These are phyloP conservation scores for Pelecanus crispus DNA, from an alignment of 2,113 vertebrate genomes.

Conservation along the genomic window DNA sequence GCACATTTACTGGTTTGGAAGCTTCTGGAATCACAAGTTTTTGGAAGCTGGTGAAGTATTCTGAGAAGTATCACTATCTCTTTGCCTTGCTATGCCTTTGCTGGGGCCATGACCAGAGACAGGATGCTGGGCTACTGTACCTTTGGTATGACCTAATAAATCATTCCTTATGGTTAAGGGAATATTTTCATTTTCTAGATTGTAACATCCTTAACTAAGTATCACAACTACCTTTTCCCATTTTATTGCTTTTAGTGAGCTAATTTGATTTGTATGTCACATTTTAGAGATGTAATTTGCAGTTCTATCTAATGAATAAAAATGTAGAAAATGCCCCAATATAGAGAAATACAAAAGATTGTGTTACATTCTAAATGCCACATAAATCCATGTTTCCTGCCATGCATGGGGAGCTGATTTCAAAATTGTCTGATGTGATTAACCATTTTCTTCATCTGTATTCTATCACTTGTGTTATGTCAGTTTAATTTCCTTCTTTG, in stretches of 20 bases:
- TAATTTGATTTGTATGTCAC: not conserved
- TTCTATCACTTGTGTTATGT: constrained; percentile 6
- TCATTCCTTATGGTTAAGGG: not conserved
- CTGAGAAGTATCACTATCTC: not conserved
- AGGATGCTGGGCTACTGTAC: not conserved
- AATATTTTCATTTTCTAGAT: not conserved
- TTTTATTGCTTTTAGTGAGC: not conserved
- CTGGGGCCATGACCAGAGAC: not conserved
- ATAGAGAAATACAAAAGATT: not conserved
- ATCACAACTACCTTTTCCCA: not conserved
- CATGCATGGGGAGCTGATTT: not conserved
- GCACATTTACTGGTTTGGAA: not conserved
- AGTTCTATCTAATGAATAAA: not conserved
- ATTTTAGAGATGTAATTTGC: not conserved
- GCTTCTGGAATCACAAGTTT: not conserved
- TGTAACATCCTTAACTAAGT: not conserved
- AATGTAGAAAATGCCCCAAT: not conserved
- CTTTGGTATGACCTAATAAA: not conserved
- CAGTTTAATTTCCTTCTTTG: constrained; percentile 46
- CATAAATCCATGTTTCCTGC: not conserved
- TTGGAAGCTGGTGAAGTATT: not conserved
- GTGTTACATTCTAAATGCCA: not conserved
- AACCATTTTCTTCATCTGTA: constrained; percentile 35
- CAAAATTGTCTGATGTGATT: constrained; percentile 25
- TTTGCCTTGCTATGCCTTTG: not conserved